Evolutionary conservation across 2,888 invertebrate species (phyloP).

Genomic region (Chrysina gloriosa): DNA sequence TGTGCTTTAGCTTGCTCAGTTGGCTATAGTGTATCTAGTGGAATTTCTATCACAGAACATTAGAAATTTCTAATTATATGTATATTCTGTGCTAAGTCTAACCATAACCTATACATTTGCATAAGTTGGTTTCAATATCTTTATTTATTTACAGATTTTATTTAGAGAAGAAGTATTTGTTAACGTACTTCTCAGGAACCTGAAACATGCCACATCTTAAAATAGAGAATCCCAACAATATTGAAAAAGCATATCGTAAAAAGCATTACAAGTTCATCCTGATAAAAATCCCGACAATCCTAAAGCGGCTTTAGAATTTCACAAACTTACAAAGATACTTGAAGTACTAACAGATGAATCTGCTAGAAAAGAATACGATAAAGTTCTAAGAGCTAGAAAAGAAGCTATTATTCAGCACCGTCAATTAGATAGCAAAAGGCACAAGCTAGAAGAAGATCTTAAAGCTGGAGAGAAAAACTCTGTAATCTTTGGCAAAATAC

Average conservation of each 20-base stretch:
- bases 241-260: constrained; percentile 93
- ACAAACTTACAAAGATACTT: constrained; percentile 85
- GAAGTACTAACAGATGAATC: constrained; percentile 86
- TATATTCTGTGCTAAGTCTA: too few relatives aligned
- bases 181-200: too few relatives aligned
- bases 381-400: constrained; percentile 83
- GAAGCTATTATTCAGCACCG: constrained; percentile 82
- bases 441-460: constrained; percentile 90
- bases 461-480: constrained; percentile 84
- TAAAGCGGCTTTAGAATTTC: constrained; percentile 88
- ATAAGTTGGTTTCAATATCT: too few relatives aligned
- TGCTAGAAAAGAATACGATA: constrained; percentile 90
- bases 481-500: constrained; percentile 61
- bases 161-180: too few relatives aligned
- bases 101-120: too few relatives aligned
- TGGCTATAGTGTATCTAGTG: too few relatives aligned
- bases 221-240: constrained; percentile 63
- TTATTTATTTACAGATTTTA: too few relatives aligned
- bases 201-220: background rate
- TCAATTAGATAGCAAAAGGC: constrained; percentile 85
- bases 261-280: constrained; percentile 94
- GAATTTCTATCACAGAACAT: too few relatives aligned
- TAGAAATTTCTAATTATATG: too few relatives aligned
- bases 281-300: constrained; percentile 97
- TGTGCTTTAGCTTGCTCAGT: too few relatives aligned